Conservation (phyloP, 1,140 invertebrate genomes). For the Hycleus phaleratus region DNA sequence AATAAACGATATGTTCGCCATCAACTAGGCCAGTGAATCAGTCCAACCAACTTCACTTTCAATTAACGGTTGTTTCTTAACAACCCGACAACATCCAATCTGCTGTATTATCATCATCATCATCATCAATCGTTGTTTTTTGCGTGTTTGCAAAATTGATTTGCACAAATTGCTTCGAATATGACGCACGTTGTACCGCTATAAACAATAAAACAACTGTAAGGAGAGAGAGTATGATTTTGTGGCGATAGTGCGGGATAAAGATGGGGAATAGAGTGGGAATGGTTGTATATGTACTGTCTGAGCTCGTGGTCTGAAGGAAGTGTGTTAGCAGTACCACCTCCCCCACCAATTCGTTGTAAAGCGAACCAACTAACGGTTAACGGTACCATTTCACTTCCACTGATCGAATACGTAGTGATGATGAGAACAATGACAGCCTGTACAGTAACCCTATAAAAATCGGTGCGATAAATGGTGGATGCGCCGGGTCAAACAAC, state of each 20-base stretch:
- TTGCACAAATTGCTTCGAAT: not conserved
- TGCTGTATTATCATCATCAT: no score
- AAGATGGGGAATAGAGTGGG: no score
- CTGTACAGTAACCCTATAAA: no score
- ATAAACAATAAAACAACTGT: not conserved
- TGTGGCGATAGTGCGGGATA: no score
- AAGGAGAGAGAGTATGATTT: no score
- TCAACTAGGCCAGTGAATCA: conserved; percentile 16
- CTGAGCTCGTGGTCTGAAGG: conserved; percentile 14
- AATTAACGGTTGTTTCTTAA: conserved; percentile 9
- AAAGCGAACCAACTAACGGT: conserved; percentile 5
- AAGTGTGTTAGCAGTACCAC: conserved; percentile 31
- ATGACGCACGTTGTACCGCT: conserved; percentile 17
- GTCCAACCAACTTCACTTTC: conserved; percentile 18
- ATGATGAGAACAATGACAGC: not conserved
- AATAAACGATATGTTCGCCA: no score
- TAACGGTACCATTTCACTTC: conserved; percentile 35
- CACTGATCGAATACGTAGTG: conserved; percentile 35
- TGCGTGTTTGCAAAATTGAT: no score
- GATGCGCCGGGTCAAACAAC: no score
- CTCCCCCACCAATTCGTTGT: conserved; percentile 1
- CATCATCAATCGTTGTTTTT: no score
- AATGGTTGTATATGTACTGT: not conserved
- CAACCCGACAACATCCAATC: no score
- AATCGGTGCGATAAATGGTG: no score